Base-by-base conservation (phyloP, 2,797 vertebrate genomes). In the Lerista edwardsae region DNA sequence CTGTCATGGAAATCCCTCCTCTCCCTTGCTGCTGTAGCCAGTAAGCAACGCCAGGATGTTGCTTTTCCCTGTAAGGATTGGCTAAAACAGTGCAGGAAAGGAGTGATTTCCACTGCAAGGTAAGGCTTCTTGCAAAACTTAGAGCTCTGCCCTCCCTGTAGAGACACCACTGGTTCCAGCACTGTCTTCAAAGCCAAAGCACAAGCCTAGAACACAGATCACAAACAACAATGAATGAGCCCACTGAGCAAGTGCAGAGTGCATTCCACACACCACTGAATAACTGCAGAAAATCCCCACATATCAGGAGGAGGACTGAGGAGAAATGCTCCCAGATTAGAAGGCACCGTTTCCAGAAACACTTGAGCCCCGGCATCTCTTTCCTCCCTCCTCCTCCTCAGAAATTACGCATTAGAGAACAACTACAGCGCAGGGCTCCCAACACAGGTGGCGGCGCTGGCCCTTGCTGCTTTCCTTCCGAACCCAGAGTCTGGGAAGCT, bases 191-290 rank as follows among this genome's bases (percentile, higher is more conserved):
- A 15, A 5, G 21, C 3, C 34, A 65, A 15, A 6, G 39, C 19
- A 9, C 59, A 10, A 75, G 41, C 6, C 19, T 1, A 36, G 29
- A 34, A 23, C 9, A 34, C 8, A 12, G 2, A n/a, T 9, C 10
- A 6, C 64, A 41, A 65, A 34, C 61, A 12, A 8, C 2, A 31
- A 14, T 7, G 61, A 51, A 31, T 10, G 25, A 10, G 31, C 25
- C n/a, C 29, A 25, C 19, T 77, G 74, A 84, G 36, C 74, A 69
- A 23, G 74, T 69, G 64, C 82, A 77, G 61, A 55, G 81, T 61
- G 59, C 23, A 23, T 25, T 61, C 59, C 19, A 25, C 21, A 25
- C 59, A 61, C 59, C 21, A 6, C 59, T 61, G 41, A 34, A n/a
- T 15, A 31, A 19, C 9, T 29, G 34, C 67, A 36, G 34, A 36